These are phyloP conservation scores for Alosa alosa DNA, from an alignment of 2,113 vertebrate species.

Conservation along the genomic window DNA sequence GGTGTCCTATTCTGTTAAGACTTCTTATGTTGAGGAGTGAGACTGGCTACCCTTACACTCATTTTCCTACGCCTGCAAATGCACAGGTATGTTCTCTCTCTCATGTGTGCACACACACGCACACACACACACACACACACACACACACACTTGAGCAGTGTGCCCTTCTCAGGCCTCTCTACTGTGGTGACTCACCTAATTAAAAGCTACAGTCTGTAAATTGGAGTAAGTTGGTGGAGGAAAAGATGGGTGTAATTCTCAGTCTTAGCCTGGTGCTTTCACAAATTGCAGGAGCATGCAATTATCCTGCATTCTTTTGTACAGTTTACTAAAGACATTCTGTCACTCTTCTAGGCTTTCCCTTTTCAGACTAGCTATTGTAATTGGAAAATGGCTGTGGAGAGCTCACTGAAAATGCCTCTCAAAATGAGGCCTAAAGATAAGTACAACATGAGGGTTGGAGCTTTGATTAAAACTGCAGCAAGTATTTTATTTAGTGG, in stretches of 20 bases:
- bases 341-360: constrained; percentile 56
- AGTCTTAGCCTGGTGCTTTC: constrained; percentile 43
- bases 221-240: constrained; percentile 48
- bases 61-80: no score
- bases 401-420: constrained; percentile 50
- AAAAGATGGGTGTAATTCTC: constrained; percentile 35
- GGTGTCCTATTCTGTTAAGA: no score
- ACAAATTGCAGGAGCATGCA: constrained; percentile 51
- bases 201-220: constrained; percentile 57
- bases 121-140: neutral
- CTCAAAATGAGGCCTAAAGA: constrained; percentile 39
- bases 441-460: constrained; percentile 53
- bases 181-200: constrained; percentile 50
- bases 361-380: constrained; percentile 67
- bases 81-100: no score
- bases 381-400: constrained; percentile 61
- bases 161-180: constrained; percentile 11
- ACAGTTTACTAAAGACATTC: constrained; percentile 63
- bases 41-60: no score
- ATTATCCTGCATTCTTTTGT: constrained; percentile 59
- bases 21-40: no score
- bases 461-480: constrained; percentile 56
- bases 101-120: no score
- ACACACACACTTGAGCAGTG: neutral
- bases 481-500: constrained; percentile 59